Percentiles rank a stretch among this genome's conserved stretches.
phyloP scores from a whole-genome alignment of 1,140 invertebrate genomes.

The Heliconius nattereri region DNA sequence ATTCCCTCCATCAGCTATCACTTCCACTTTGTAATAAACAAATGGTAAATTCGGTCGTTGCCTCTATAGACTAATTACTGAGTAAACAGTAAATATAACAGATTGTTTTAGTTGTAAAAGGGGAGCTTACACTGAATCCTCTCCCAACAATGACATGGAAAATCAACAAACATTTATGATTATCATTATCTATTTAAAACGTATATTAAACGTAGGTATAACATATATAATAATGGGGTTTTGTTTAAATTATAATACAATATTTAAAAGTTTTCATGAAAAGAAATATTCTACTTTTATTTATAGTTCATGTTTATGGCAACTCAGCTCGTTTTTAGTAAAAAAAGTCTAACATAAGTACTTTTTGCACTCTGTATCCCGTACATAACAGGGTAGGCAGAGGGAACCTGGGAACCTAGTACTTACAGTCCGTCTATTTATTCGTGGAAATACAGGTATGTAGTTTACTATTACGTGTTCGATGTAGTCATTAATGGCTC shows the following conservation, averaged over 20 bases:
- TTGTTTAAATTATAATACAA: not conserved
- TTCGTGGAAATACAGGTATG: too few relatives aligned
- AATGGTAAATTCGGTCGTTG: constrained; percentile 28
- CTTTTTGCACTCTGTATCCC: too few relatives aligned
- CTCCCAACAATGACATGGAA: constrained; percentile 24
- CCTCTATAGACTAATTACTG: not conserved
- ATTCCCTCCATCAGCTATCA: not conserved
- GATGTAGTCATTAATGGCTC: too few relatives aligned
- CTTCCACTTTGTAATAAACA: not conserved
- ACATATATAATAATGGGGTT: not conserved
- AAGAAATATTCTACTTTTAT: too few relatives aligned
- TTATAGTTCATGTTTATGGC: too few relatives aligned
- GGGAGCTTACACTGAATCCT: constrained; percentile 2
- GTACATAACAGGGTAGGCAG: too few relatives aligned
- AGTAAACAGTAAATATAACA: not conserved
- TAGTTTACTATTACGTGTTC: too few relatives aligned
- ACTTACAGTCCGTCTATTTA: too few relatives aligned
- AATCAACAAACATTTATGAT: not conserved
- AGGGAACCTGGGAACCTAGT: too few relatives aligned
- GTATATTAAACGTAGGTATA: not conserved
- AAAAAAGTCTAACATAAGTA: too few relatives aligned
- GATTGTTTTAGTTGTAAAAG: not conserved
- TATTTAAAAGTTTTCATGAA: too few relatives aligned
- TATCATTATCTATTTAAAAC: constrained; percentile 11
- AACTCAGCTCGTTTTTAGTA: too few relatives aligned